These are phyloP conservation scores for Acipenser transmontanus DNA, from an alignment of 2,797 vertebrate species.

Conservation along the genomic window DNA sequence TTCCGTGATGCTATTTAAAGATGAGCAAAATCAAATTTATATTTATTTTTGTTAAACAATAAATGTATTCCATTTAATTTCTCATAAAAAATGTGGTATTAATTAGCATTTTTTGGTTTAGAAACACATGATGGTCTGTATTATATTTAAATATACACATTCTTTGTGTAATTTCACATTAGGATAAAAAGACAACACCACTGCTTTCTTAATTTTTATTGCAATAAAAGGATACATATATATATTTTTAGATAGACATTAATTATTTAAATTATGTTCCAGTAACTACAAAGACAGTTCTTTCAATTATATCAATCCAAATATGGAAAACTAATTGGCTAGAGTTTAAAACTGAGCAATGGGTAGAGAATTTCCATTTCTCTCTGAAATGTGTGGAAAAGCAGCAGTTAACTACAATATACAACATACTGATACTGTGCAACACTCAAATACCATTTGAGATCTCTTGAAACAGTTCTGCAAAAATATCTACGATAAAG, in stretches of 20 bases:
- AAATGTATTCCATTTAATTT: no score
- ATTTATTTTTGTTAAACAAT: no score
- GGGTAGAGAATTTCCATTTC: slow-evolving; percentile 38
- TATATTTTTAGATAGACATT: slow-evolving; percentile 53
- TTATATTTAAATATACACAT: no score
- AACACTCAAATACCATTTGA: slow-evolving; percentile 46
- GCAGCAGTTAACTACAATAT: slow-evolving; percentile 53
- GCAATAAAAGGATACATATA: slow-evolving; percentile 64
- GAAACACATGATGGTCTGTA: no score
- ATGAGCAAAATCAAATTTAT: no score
- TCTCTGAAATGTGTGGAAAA: slow-evolving; percentile 44
- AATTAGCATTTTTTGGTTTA: no score
- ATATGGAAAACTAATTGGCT: slow-evolving; percentile 45
- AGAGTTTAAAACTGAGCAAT: slow-evolving; percentile 44
- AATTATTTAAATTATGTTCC: slow-evolving; percentile 64
- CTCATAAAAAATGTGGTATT: no score
- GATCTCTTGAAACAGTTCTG: slow-evolving; percentile 32
- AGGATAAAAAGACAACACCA: slow-evolving; percentile 15
- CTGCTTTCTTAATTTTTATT: slow-evolving; percentile 67
- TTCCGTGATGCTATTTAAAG: no score
- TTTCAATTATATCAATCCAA: slow-evolving; percentile 49
- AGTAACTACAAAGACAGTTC: slow-evolving; percentile 57
- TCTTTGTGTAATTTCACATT: no score
- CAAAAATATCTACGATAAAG: slow-evolving; percentile 33
- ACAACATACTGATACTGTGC: slow-evolving; percentile 57